Base-by-base conservation (phyloP, 2,888 invertebrate species). In the Drosophila paracracens region DNA sequence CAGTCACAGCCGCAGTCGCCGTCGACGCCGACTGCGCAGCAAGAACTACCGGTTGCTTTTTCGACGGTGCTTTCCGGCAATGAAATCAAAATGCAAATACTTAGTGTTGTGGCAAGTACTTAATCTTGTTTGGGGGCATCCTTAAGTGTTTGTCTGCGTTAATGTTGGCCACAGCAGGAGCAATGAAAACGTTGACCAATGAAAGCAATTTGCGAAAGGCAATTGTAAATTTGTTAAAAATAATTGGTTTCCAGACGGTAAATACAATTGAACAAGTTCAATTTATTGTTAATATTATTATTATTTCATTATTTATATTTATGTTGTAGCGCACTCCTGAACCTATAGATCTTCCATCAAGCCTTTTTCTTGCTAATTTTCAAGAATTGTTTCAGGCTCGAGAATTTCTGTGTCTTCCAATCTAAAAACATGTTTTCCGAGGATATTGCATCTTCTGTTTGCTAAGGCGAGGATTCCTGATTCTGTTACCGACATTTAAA, bases 21-120 rank as follows among this genome's bases (percentile, higher is more conserved):
- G 81, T 50, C 35, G 13, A n/a, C 63, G 67, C n/a, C 35, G 52
- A 43, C 74, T 43, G 65, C 65, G 65, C 66, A 53, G 79, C 74
- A 64, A 73, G 82, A 84, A 89, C 85, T 84, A 84, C 90, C 90
- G 88, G 84, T 84, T 89, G 84, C 84, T 83, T 86, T 73, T 81
- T 71, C 59, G 77, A 53, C 59, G 69, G 51, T 79, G 64, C 64
- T 70, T 56, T 13, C 31, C 53, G 21, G 4, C 56, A 51, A 63
- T 53, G 38, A 46, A 63, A 82, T 82, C 71, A 79, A 84, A 84
- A 82, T 84, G 90, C 76, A 84, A 89, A 89, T 79, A 54, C 57
- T 64, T 89, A 81, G 73, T 71, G 70, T 87, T 66, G 68, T 50
- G 58, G 73, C 89, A 79, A 88, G 82, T 82, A 83, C 62, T 83